A percentile compares a stretch with the other conserved stretches of the same genome.
Evolutionary conservation across 2,888 invertebrate genomes (phyloP).

Genomic region (Dolichomitus sp.): DNA sequence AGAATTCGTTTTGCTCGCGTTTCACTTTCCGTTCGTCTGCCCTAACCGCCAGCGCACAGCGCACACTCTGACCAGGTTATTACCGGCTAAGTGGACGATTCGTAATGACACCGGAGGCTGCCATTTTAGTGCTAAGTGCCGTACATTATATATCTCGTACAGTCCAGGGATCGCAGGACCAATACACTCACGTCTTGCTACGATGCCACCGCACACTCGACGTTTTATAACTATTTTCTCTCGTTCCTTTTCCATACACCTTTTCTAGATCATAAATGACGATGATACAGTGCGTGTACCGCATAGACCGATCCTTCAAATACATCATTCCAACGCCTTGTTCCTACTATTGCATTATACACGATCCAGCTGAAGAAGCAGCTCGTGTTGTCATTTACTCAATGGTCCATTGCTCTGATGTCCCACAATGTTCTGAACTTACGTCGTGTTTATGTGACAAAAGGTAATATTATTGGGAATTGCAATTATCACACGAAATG

Average conservation of each 20-base stretch:
- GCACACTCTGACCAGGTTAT: slow-evolving; percentile 76
- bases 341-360: neutral
- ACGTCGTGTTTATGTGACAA: neutral
- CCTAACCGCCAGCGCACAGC: slow-evolving; percentile 48
- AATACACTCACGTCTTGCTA: slow-evolving; percentile 26
- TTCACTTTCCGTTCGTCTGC: slow-evolving; percentile 73
- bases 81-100: slow-evolving; percentile 80
- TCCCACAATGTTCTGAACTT: slow-evolving; percentile 1
- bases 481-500: too few relatives aligned
- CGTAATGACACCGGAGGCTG: slow-evolving; percentile 80
- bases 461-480: too few relatives aligned
- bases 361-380: neutral
- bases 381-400: neutral
- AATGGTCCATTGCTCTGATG: neutral
- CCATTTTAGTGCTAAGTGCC: slow-evolving; percentile 80
- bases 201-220: slow-evolving; percentile 15
- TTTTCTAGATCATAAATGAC: slow-evolving; percentile 42
- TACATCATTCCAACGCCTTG: slow-evolving; percentile 9
- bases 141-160: slow-evolving; percentile 71
- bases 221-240: slow-evolving; percentile 33
- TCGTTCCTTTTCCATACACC: slow-evolving; percentile 12
- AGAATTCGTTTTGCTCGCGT: slow-evolving; percentile 65
- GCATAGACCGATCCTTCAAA: neutral
- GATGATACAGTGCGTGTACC: neutral
- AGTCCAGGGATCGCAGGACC: slow-evolving; percentile 59